A percentile compares a stretch with the other conserved stretches of the same genome.
Evolutionary conservation across 1,140 invertebrate genomes (phyloP).

Genomic region (Gerris buenoi): DNA sequence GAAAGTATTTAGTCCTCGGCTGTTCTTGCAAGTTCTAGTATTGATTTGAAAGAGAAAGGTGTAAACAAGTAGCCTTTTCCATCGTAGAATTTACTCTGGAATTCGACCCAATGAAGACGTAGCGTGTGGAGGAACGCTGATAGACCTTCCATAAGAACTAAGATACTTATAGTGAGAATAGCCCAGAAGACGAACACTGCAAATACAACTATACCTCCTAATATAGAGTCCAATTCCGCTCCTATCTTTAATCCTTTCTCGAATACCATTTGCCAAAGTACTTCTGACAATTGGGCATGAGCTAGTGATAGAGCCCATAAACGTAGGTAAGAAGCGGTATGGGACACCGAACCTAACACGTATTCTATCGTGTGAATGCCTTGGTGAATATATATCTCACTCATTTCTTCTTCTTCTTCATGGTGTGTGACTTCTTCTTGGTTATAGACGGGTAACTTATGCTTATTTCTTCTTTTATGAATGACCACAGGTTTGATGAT

Average conservation of each 20-base stretch:
- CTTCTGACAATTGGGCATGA: slow-evolving; percentile 56
- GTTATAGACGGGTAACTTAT: neutral
- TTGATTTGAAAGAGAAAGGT: slow-evolving; percentile 39
- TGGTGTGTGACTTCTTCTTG: slow-evolving; percentile 25
- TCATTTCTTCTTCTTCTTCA: slow-evolving; percentile 36
- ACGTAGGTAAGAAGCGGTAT: slow-evolving; percentile 59
- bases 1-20: slow-evolving; percentile 27
- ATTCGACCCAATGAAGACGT: slow-evolving; percentile 75
- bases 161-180: slow-evolving; percentile 70
- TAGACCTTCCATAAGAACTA: slow-evolving; percentile 95
- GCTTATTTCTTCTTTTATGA: slow-evolving; percentile 14
- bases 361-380: slow-evolving; percentile 63
- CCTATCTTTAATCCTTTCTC: slow-evolving; percentile 30
- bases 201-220: slow-evolving; percentile 40
- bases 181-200: slow-evolving; percentile 60
- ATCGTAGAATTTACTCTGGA: neutral
- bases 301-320: slow-evolving; percentile 60
- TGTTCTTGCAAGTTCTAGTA: slow-evolving; percentile 45
- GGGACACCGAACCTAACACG: slow-evolving; percentile 53
- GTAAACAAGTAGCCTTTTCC: neutral
- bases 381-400: slow-evolving; percentile 51
- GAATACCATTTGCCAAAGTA: slow-evolving; percentile 52
- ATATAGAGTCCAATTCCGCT: slow-evolving; percentile 32
- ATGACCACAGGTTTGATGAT: slow-evolving; percentile 71
- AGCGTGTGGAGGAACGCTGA: slow-evolving; percentile 96